Base-by-base conservation (phyloP, 1,140 invertebrate species). In the Epicauta chinensis region DNA sequence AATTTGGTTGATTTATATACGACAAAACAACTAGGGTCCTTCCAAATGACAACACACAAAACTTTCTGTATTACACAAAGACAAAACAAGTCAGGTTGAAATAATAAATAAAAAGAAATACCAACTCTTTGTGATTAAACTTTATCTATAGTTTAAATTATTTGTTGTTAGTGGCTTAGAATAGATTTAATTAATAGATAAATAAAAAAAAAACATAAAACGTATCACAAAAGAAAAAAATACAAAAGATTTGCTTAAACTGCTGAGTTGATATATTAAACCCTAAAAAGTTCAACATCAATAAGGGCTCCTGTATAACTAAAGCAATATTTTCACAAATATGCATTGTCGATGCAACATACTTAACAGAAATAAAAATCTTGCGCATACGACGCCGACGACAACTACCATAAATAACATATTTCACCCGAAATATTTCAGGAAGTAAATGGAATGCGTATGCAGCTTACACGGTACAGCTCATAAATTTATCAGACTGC, bases 361-460 rank as follows among this genome's bases (percentile, higher is more conserved):
- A 59, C 55, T 62, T 59, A 62, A 41, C 47, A 43, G 53, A 53
- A 58, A 59, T 62, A 59, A 57, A 62, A 60, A 47, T 52, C 49
- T 31, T 23, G 45, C 45, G 48, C 56, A 42, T 52, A 53, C 43
- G 50, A 45, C 36, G 39, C 56, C 42, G 50, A 53, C 43, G 50
- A 45, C 36, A 34, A 51, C 45, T 47, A 40, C 47, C 55, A 58
- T 62, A 62, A 62, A 62, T 62, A 62, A 54, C 54, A 45, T 55
- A 62, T 57, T 56, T 56, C 58, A 57, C 45, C 53, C 46, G 48
- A 39, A 58, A 48, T 40, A 59, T 55, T 60, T 49, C 47, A 41
- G 51, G 44, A 52, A 53, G 60, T 43, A 59, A 58, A 62, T 59
- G 54, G 58, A 62, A 60, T 58, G 53, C 60, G 58, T 62, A 58